Base-by-base conservation (phyloP, 2,888 invertebrate genomes). In the Dilophus febrilis region DNA sequence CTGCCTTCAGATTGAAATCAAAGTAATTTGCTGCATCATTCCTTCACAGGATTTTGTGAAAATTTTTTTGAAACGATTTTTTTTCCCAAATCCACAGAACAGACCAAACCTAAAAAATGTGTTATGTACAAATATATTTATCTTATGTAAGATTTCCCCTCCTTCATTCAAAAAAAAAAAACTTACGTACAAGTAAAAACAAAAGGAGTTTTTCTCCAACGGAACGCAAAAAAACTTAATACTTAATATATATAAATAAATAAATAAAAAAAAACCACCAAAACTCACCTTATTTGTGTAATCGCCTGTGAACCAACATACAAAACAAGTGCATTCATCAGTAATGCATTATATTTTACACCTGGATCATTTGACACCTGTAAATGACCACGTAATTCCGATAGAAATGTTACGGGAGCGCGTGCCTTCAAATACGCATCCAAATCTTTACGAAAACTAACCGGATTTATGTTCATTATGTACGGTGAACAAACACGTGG, bases 271-370 rank as follows among this genome's bases (percentile, higher is more conserved):
- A 37, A 33, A 11, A 31, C 3, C 27, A 13, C n/a, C 4, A 6
- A 18, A 36, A 43, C 46, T 49, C 39, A 63, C 60, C 63, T 57
- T 46, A 98, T 91, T 56, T 82, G 76, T 3, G 78, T 72, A 51
- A 98, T 97, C 4, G 97, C 97, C 62, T 94, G 91, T 0, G 88
- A 90, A 29, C 98, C 98, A 41, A 98, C 97, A 58, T 98, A 95
- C 51, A 98, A 66, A 12, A 98, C 95, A 37, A 98, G 72, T 1
- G 97, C 95, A 58, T 98, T 98, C 78, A 98, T 88, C 52, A 97
- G 64, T 34, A 85, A 85, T 53, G 92, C 88, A 62, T 97, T 97
- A 68, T 98, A 98, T 8, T 84, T 72, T 51, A 84, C 79, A 2
- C 92, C 92, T 1, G 90, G 82, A 51, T 90, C 88, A 55, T 79